Evolutionary conservation across 2,888 invertebrate genomes (phyloP), one percentile per base, ranked within the genome.

Genomic region (Orthosia incerta): DNA sequence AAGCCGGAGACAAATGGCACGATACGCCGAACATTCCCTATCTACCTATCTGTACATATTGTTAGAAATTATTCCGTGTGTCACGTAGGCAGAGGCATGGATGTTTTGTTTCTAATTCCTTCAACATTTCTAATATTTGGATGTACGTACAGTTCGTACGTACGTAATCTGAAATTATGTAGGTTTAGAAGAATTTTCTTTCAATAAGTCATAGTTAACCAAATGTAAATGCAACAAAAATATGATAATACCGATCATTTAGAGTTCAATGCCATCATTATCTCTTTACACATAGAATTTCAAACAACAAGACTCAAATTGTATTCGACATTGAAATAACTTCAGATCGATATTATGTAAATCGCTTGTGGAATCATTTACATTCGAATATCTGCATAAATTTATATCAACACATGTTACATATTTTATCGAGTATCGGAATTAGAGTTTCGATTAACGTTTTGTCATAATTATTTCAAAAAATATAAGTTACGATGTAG

Each of bases 261-360:
- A 67, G 63, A 86, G 83, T 87, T 82, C 81, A 79, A 81, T 80
- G 74, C 76, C 82, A 78, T 85, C 82, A 79, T 85, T 85, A 78
- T 86, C 62, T 79, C 66, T 82, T 85, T 84, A 83, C 74, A 76
- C 67, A 64, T 73, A 74, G 70, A 80, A 80, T 74, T 83, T 83
- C 76, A 85, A 79, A 79, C 79, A 86, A 83, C 85, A 83, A 80
- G 73, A 68, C 81, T 83, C 75, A 76, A 82, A 82, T 80, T 71
- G 71, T 80, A 82, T 79, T 85, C 74, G 78, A 86, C 83, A 83
- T 87, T 87, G 87, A 89, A 88, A 81, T 84, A 87, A 85, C 83
- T 71, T 76, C 80, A 74, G 74, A 86, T 87, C 85, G 82, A 87
- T 87, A 83, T 86, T 88, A 90, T 89, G 86, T 87, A 89, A 90